Evolutionary conservation across 2,888 invertebrate genomes (phyloP).

Genomic region (Ariolimax columbianus): DNA sequence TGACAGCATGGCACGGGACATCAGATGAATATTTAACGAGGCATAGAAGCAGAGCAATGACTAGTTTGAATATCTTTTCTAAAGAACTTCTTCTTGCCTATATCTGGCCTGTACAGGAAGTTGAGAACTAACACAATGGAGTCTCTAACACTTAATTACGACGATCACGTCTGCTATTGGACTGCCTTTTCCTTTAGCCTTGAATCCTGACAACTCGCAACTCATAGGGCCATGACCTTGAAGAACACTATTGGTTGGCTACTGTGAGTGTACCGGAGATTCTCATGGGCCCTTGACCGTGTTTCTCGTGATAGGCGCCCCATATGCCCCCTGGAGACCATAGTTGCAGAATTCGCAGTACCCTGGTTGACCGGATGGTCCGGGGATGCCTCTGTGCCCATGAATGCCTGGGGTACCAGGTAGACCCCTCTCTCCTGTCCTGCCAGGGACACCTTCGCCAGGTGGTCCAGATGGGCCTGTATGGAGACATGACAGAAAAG

Average conservation of each 20-base stretch:
- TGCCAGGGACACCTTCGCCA: conserved; percentile 84
- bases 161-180: too few relatives aligned
- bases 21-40: too few relatives aligned
- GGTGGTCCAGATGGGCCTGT: conserved; percentile 83
- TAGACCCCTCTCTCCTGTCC: conserved; percentile 84
- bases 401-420: conserved; percentile 71
- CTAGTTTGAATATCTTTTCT: too few relatives aligned
- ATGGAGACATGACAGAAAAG: neutral
- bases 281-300: conserved; percentile 70
- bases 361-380: conserved; percentile 79
- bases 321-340: conserved; percentile 44
- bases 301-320: conserved; percentile 55
- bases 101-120: too few relatives aligned
- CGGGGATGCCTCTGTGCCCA: conserved; percentile 82
- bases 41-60: too few relatives aligned
- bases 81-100: too few relatives aligned
- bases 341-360: conserved; percentile 84
- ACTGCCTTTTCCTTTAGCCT: too few relatives aligned
- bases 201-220: neutral
- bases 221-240: neutral
- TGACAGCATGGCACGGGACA: too few relatives aligned
- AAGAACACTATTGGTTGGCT: neutral
- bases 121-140: too few relatives aligned
- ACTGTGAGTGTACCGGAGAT: neutral
- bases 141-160: too few relatives aligned